Evolutionary conservation across 1,140 invertebrate genomes (phyloP).

Genomic region (Anastrepha obliqua): DNA sequence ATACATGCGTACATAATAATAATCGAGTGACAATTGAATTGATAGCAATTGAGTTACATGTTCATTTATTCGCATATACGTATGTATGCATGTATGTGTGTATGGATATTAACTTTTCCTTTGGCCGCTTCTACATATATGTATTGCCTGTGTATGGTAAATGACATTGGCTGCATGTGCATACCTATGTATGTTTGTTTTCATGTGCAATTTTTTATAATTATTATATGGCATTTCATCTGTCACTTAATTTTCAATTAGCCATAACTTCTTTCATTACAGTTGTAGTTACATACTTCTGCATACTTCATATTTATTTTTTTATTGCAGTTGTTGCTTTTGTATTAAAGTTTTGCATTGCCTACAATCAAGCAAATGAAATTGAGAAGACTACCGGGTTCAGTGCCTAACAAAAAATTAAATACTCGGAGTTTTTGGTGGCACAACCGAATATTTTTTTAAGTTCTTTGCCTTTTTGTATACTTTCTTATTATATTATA

Average conservation of each 20-base stretch:
- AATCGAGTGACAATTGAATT: background rate
- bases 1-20: background rate
- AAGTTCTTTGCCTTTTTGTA: too few species aligned
- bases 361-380: background rate
- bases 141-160: too few species aligned
- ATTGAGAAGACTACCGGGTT: background rate
- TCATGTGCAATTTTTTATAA: background rate
- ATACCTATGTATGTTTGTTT: background rate
- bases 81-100: background rate
- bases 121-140: too few species aligned
- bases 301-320: background rate
- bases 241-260: constrained; percentile 45
- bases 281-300: background rate
- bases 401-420: too few species aligned
- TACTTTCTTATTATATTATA: too few species aligned
- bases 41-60: too few species aligned
- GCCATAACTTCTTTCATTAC: constrained; percentile 6
- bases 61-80: background rate
- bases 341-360: background rate
- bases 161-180: too few species aligned
- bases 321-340: background rate
- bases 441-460: too few species aligned
- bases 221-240: constrained; percentile 42
- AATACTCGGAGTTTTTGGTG: too few species aligned
- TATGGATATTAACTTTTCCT: background rate